Evolutionary conservation across 2,797 vertebrate genomes (phyloP).

Genomic region (Monodelphis domestica): DNA sequence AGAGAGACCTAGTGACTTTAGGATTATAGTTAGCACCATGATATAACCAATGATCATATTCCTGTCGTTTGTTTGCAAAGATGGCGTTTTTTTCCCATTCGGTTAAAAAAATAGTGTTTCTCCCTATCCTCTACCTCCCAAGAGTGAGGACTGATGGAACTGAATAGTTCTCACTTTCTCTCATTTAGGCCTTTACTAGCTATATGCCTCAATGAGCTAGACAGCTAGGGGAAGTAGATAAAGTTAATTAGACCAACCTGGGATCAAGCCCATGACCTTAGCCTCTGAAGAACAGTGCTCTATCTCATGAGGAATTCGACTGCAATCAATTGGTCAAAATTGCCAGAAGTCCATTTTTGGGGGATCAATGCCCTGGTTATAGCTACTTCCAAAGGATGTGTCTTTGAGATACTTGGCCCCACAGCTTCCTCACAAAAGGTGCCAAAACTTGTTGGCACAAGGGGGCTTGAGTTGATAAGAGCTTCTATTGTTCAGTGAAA

Average conservation of each 20-base stretch:
- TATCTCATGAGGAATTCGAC: neutral
- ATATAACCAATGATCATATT: neutral
- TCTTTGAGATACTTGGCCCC: neutral
- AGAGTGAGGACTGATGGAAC: neutral
- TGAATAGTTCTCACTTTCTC: neutral
- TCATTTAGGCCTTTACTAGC: neutral
- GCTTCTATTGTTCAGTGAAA: neutral
- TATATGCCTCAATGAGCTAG: neutral
- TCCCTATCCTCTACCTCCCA: neutral
- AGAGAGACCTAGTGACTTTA: neutral
- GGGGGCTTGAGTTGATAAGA: neutral
- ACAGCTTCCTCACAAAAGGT: fast-evolving
- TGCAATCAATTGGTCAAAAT: neutral
- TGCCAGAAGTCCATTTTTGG: neutral
- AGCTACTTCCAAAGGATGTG: neutral
- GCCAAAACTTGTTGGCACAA: neutral
- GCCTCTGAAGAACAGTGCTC: neutral
- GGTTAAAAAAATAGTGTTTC: neutral
- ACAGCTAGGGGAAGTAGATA: neutral
- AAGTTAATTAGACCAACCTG: neutral
- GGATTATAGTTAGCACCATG: neutral
- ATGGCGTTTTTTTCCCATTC: neutral
- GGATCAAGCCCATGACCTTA: neutral
- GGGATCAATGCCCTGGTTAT: too few relatives aligned
- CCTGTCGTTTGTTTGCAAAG: neutral